Evolutionary conservation across 2,888 invertebrate genomes (phyloP), one percentile per base, ranked within the genome.

Genomic region (Pedicia rivosa): DNA sequence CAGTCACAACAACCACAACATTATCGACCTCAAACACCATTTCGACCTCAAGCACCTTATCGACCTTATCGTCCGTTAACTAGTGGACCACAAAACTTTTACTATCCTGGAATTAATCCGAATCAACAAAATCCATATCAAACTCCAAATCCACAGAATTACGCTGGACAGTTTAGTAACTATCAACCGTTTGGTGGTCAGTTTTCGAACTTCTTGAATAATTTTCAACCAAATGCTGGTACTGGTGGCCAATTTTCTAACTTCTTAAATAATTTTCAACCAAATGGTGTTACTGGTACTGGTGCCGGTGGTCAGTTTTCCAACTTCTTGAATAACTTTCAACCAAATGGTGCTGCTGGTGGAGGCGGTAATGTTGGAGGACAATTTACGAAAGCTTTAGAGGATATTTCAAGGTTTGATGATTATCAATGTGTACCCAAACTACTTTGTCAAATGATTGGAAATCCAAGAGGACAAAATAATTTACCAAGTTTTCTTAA

Each of bases 351-450:
- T 24, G 10, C 24, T 24, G 8, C n/a, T 3, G 24, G 24, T 5
- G 10, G n/a, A n/a, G 8, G 8, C 10, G 50, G 54, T 25, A 55
- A 55, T 17, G 46, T 55, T 42, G 56, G 53, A 47, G 51, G 50
- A 45, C 57, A 58, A 48, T 54, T 62, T 47, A 53, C 54, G 47
- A 56, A 48, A 45, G 72, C 72, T 10, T 54, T 77, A 43, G 63
- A 65, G 47, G 70, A 74, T 42, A 71, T 78, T 47, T 66, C 74
- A 13, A 63, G 66, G 47, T 74, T 81, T 56, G 86, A 86, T 55
- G 80, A 82, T 54, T 67, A 74, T 48, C 74, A 78, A 50, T 86
- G 86, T 57, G 79, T 86, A 41, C 78, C 83, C 3, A 67, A 80
- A 52, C 65, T 86, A 46, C 64, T 86, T 42, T 86, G 86, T 51